Base-by-base conservation (phyloP, 2,797 vertebrate genomes). In the Zenarchopterus dispar region DNA sequence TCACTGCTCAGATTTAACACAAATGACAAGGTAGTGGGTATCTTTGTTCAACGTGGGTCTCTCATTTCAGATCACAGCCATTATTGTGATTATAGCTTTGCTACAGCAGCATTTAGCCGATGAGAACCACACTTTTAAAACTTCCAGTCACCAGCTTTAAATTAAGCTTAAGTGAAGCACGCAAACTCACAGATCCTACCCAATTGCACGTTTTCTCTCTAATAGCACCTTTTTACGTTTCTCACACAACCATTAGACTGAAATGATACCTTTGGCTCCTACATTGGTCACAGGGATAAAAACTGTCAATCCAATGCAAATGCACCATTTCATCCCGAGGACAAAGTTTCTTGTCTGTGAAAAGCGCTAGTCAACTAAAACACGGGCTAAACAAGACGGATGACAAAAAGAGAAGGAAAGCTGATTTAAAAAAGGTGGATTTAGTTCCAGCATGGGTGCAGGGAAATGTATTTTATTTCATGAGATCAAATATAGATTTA, bases 41-140 rank as follows among this genome's bases (percentile, higher is more conserved):
- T 28, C 28, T 56, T 13, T 75, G 70, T 72, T 74, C 5, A 64
- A 67, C 31, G 28, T 42, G 16, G 22, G 63, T 45, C 19, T 19
- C 36, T 76, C 33, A 0, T 63, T 62, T 66, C 19, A 48, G 57
- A 59, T 21, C 11, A 4, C 26, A 54, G 52, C 43, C 56, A 45
- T 74, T 56, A 63, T 36, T 58, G 48, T 53, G 81, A 82, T 83
- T 81, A 73, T 6, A 54, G 72, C 54, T 71, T 80, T 81, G 79
- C 77, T 73, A 77, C 62, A 69, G 62, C 56, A 84, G 62, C 63
- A 71, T 78, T 87, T 84, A 85, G 75, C 71, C 79, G 82, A 85
- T 82, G 84, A 87, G 75, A 57, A 69, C 67, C 48, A 24, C 63
- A 73, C 66, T 79, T 67, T 73, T 48, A 67, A 70, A 51, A 55